Conservation (phyloP, 2,888 invertebrate genomes). For the Tipula vernalis region DNA sequence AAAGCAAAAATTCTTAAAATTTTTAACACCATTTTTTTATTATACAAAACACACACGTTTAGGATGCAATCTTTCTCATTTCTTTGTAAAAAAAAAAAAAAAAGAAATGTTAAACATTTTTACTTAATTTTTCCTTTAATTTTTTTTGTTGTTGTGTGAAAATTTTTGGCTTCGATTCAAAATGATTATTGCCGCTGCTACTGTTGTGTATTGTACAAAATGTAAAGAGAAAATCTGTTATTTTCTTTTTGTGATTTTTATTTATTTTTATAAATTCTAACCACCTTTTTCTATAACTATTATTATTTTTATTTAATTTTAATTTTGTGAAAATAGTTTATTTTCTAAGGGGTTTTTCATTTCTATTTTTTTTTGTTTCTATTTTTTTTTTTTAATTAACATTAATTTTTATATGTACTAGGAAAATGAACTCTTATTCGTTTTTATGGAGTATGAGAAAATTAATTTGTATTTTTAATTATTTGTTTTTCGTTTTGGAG, state of each 20-base stretch:
- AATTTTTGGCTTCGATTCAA: background rate
- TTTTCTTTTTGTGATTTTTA: background rate
- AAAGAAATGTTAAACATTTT: too few relatives aligned
- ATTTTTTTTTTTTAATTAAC: background rate
- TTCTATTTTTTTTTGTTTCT: background rate
- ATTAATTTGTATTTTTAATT: background rate
- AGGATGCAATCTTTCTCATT: background rate
- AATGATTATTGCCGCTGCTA: background rate
- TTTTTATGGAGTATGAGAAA: background rate
- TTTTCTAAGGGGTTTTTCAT: background rate
- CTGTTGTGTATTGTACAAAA: background rate
- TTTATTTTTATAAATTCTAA: background rate
- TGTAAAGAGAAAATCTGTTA: background rate
- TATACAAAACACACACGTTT: background rate
- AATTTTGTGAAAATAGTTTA: background rate
- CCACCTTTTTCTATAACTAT: background rate
- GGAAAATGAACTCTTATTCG: background rate
- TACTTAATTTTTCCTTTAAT: background rate
- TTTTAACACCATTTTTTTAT: background rate
- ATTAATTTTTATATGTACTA: background rate
- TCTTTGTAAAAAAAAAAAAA: background rate
- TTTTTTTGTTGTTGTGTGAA: background rate
- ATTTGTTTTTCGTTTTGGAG: background rate
- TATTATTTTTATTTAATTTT: background rate
- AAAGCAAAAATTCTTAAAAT: background rate